Base-by-base conservation (phyloP, 1,140 invertebrate species). In the Oncopeltus fasciatus region DNA sequence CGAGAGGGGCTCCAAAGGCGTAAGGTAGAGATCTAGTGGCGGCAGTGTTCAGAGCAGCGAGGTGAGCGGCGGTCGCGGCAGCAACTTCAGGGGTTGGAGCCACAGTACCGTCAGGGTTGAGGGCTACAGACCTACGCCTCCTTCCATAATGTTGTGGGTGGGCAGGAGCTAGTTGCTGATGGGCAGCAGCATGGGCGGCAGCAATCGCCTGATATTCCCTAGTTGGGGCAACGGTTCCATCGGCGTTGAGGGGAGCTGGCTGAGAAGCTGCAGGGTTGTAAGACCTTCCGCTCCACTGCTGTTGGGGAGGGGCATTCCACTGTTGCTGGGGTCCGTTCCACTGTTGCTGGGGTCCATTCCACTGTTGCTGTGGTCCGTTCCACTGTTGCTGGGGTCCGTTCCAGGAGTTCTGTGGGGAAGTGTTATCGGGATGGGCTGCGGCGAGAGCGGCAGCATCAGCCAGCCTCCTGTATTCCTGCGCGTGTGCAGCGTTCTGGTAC, bases 141-240 rank as follows among this genome's bases (percentile, higher is more conserved):
- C 31, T 38, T 8, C 31, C 31, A 63, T 61, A 47, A 43, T 16
- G n/a, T 38, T 38, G 31, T 38, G 31, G 31, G n/a, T 1, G 44
- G 31, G 31, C 31, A 38, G 31, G 31, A 8, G 5, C 31, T 26
- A 59, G 24, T 8, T 49, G 29, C 9, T 49, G 60, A 27, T 38
- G 47, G 61, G 61, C 53, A 29, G 51, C 77, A 3, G 81, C 79
- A 47, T 78, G 78, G 8, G 70, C 74, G 24, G 78, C 77, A 68
- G 78, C 78, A 47, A 79, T 79, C 38, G 75, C 75, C 44, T 76
- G 75, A 8, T 80, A 78, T 70, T 80, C 80, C 38, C 77, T 75
- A 24, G 31, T 64, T 61, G 38, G n/a, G 61, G 60, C 65, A 18
- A 58, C 24, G 24, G 29, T 58, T 27, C 63, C 61, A 31, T 61